Evolutionary conservation across 2,113 vertebrate genomes (phyloP).

Genomic region (Leiothrix lutea): DNA sequence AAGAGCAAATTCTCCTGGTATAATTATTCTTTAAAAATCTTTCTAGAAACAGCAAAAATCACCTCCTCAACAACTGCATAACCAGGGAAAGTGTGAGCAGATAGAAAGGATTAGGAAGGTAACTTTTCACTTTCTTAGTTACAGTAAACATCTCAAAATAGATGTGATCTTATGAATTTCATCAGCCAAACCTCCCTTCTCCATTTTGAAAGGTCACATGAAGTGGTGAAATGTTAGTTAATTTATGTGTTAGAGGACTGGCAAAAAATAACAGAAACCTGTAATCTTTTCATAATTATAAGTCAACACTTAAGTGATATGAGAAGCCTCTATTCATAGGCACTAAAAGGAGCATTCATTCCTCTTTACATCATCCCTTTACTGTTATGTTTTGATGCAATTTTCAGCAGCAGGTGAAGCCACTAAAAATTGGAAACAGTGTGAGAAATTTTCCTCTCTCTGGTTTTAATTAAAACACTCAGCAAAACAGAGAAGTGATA

Average conservation of each 20-base stretch:
- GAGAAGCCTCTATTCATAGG: constrained; percentile 33
- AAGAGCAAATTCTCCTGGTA: background rate
- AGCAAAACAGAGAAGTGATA: background rate
- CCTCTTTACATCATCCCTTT: constrained; percentile 22
- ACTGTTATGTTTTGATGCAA: background rate
- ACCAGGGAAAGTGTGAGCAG: background rate
- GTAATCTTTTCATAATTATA: background rate
- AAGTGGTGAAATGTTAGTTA: background rate
- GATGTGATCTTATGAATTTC: background rate
- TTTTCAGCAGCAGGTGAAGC: constrained; percentile 43
- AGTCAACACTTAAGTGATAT: constrained; percentile 11
- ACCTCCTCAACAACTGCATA: background rate
- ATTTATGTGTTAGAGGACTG: background rate
- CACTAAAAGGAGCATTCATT: constrained; percentile 47
- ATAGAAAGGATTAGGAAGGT: background rate
- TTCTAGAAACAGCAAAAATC: background rate
- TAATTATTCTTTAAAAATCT: background rate
- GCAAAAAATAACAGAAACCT: background rate
- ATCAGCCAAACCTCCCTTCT: background rate
- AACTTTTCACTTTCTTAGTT: background rate
- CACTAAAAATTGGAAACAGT: background rate
- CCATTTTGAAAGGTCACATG: background rate
- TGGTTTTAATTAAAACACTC: constrained; percentile 34
- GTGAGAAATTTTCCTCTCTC: background rate
- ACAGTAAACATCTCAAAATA: background rate